phyloP scores from a whole-genome alignment of 2,888 invertebrate genomes.

The Zaprionus obscuricornis region DNA sequence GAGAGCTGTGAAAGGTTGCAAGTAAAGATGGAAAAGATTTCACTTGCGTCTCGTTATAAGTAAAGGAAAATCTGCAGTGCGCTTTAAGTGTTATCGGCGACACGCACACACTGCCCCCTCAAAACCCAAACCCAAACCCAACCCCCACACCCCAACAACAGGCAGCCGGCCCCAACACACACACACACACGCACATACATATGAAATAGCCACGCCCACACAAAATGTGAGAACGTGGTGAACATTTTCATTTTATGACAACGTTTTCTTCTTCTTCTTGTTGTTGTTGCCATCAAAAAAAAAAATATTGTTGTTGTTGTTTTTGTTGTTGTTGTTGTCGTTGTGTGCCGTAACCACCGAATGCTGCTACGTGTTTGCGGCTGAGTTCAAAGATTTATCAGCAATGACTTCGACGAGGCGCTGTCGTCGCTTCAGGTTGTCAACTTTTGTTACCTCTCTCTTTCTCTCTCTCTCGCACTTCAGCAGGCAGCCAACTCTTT shows the following conservation, averaged over 20 bases:
- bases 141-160: slow-evolving; percentile 8
- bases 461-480: background rate
- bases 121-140: slow-evolving; percentile 41
- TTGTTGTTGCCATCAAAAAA: too few relatives aligned
- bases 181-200: too few relatives aligned
- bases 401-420: slow-evolving; percentile 76
- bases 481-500: background rate
- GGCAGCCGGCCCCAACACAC: too few relatives aligned
- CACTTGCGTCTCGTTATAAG: slow-evolving; percentile 72
- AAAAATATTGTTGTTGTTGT: too few relatives aligned
- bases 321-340: too few relatives aligned
- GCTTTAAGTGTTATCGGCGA: slow-evolving; percentile 78
- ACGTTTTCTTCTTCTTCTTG: too few relatives aligned
- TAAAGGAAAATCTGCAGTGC: slow-evolving; percentile 76
- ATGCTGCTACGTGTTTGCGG: slow-evolving; percentile 78
- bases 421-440: slow-evolving; percentile 60
- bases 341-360: slow-evolving; percentile 76
- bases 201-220: slow-evolving; percentile 49
- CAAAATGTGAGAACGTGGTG: slow-evolving; percentile 70
- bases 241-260: slow-evolving; percentile 79
- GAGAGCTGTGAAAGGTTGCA: slow-evolving; percentile 11
- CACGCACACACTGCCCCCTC: too few relatives aligned
- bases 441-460: too few relatives aligned
- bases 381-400: slow-evolving; percentile 78
- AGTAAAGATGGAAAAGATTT: slow-evolving; percentile 3